Percentiles rank a stretch among this genome's conserved stretches.
Conservation (phyloP, 2,888 invertebrate genomes). For the Bugulina stolonifera region DNA sequence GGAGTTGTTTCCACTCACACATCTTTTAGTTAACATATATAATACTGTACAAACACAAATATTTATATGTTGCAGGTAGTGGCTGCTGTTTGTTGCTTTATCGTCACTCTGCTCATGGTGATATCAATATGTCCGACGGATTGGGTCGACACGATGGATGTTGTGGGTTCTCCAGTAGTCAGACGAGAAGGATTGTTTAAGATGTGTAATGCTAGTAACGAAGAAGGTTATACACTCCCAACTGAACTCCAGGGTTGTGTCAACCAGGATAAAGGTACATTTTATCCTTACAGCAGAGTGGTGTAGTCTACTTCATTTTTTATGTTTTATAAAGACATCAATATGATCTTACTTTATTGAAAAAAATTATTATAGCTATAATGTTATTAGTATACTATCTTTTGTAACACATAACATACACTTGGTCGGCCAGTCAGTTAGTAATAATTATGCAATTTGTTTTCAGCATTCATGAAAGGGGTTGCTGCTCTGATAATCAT, state of each 20-base stretch:
- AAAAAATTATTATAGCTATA: no score
- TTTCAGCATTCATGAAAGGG: constrained; percentile 20
- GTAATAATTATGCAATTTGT: not conserved
- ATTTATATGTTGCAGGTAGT: constrained; percentile 14
- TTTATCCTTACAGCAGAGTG: no score
- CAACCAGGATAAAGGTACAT: constrained; percentile 11
- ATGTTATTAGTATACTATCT: no score
- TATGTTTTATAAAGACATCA: no score
- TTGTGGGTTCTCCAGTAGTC: not conserved
- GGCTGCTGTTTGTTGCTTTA: constrained; percentile 13
- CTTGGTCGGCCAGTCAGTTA: no score
- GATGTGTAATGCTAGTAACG: not conserved
- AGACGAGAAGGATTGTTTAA: constrained; percentile 10
- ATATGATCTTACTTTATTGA: no score
- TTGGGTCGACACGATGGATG: not conserved
- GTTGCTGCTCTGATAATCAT: constrained; percentile 17
- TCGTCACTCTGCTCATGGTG: constrained; percentile 5
- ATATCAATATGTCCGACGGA: constrained; percentile 17
- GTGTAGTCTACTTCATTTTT: no score
- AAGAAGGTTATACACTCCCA: not conserved
- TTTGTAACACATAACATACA: no score
- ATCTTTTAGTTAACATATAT: no score
- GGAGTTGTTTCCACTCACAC: no score
- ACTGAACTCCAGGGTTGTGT: not conserved
- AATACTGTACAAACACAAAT: no score